These are phyloP conservation scores for Matsumyia berberina DNA, from an alignment of 2,888 invertebrate genomes.

Conservation along the genomic window DNA sequence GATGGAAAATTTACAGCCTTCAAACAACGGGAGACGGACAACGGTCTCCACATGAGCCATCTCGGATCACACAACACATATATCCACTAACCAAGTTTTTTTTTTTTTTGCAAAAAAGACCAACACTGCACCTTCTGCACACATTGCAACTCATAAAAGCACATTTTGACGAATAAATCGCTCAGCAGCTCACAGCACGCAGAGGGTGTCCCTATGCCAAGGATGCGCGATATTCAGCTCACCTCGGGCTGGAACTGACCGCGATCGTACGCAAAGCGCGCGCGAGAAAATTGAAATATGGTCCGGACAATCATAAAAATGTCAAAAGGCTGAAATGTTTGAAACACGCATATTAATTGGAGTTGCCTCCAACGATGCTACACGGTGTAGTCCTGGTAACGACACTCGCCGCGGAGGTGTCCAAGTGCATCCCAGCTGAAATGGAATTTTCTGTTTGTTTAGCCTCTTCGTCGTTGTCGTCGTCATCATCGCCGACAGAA, in stretches of 20 bases:
- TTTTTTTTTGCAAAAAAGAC: constrained; percentile 24
- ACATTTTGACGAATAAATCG: constrained; percentile 77
- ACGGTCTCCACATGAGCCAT: constrained; percentile 69
- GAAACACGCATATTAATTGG: constrained; percentile 77
- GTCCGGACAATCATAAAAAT: constrained; percentile 76
- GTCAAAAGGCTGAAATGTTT: constrained; percentile 76
- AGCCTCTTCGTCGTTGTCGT: constrained; percentile 46
- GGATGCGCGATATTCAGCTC: constrained; percentile 67
- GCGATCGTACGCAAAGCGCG: constrained; percentile 21
- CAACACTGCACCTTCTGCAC: constrained; percentile 48
- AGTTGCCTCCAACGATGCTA: constrained; percentile 75
- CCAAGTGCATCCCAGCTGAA: constrained; percentile 45
- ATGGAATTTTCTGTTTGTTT: constrained; percentile 70
- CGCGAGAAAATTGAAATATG: constrained; percentile 75
- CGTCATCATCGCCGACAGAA: constrained; percentile 19
- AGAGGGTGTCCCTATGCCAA: constrained; percentile 65
- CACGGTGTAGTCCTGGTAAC: constrained; percentile 50
- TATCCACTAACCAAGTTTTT: neutral
- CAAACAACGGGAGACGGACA: constrained; percentile 75
- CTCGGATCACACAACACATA: constrained; percentile 36
- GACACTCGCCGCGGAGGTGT: constrained; percentile 52
- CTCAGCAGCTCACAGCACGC: constrained; percentile 73
- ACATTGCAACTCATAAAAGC: constrained; percentile 63
- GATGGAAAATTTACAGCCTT: constrained; percentile 75
- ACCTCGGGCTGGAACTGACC: constrained; percentile 48